A percentile compares a stretch with the other conserved stretches of the same genome.
phyloP scores from a whole-genome alignment of 2,888 invertebrate genomes.

The Aphrophora alni region DNA sequence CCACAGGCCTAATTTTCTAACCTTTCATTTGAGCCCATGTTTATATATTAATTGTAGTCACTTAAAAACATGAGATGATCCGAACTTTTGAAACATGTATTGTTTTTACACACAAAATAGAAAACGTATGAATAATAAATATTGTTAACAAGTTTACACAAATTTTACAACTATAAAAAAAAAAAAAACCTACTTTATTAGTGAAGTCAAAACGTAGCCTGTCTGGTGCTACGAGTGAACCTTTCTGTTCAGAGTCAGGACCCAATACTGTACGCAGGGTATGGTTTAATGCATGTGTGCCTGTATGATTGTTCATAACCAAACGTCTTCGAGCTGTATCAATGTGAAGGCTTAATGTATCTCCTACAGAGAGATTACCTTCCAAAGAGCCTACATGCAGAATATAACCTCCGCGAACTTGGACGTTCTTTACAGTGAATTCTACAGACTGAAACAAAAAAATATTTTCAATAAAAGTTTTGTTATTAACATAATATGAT shows the following conservation, averaged over 20 bases:
- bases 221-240: constrained; percentile 97
- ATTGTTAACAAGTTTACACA: too few relatives aligned
- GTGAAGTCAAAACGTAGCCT: constrained; percentile 97
- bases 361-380: constrained; percentile 79
- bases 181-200: constrained; percentile 67
- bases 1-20: too few relatives aligned
- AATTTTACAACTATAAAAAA: too few relatives aligned
- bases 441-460: constrained; percentile 68
- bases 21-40: too few relatives aligned
- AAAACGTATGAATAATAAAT: too few relatives aligned
- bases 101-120: too few relatives aligned
- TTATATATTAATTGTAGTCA: too few relatives aligned
- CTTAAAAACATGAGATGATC: too few relatives aligned
- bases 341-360: constrained; percentile 79
- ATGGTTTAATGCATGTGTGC: constrained; percentile 96
- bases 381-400: constrained; percentile 92
- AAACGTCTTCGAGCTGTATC: constrained; percentile 84
- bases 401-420: constrained; percentile 95
- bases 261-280: constrained; percentile 89
- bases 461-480: too few relatives aligned
- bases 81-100: too few relatives aligned
- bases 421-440: constrained; percentile 85
- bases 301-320: constrained; percentile 99
- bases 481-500: too few relatives aligned
- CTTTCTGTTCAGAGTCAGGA: constrained; percentile 92